phyloP scores from a whole-genome alignment of 1,140 invertebrate genomes.

The Wasmannia auropunctata region DNA sequence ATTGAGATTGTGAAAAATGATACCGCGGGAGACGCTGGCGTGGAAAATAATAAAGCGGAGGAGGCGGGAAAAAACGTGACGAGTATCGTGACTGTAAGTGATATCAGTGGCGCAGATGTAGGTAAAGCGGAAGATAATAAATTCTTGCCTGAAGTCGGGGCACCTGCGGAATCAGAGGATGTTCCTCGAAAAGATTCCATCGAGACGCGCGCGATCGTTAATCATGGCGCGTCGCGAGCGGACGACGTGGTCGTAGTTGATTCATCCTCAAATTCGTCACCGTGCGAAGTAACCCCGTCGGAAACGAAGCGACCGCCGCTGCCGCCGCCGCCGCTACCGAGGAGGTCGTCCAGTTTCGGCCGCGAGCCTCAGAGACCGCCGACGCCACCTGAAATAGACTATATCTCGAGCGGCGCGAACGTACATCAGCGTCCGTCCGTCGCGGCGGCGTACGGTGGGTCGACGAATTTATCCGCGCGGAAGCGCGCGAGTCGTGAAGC shows the following conservation, averaged over 20 bases:
- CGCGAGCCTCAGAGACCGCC: not conserved
- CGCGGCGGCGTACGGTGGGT: not conserved
- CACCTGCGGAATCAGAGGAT: not conserved
- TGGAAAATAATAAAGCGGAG: not conserved
- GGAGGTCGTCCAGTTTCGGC: conserved; percentile 68
- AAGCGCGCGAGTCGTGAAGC: not conserved
- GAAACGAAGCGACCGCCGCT: conserved; percentile 51
- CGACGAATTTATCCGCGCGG: conserved; percentile 10
- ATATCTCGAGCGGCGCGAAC: not conserved
- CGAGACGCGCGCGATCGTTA: not conserved
- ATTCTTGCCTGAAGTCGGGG: not conserved
- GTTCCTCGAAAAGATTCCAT: not conserved
- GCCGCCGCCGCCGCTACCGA: conserved; percentile 69
- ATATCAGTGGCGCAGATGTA: not conserved
- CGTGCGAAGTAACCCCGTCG: not conserved
- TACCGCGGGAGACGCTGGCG: not conserved
- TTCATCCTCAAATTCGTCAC: not conserved
- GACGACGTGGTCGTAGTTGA: not conserved
- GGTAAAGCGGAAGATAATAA: not conserved
- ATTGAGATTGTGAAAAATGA: not conserved
- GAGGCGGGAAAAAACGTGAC: not conserved
- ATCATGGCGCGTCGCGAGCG: not conserved
- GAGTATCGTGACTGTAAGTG: not conserved
- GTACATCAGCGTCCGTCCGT: not conserved
- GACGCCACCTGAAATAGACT: conserved; percentile 7